Base-by-base conservation (phyloP, 2,888 invertebrate genomes). In the Lithophane semibrunnea region DNA sequence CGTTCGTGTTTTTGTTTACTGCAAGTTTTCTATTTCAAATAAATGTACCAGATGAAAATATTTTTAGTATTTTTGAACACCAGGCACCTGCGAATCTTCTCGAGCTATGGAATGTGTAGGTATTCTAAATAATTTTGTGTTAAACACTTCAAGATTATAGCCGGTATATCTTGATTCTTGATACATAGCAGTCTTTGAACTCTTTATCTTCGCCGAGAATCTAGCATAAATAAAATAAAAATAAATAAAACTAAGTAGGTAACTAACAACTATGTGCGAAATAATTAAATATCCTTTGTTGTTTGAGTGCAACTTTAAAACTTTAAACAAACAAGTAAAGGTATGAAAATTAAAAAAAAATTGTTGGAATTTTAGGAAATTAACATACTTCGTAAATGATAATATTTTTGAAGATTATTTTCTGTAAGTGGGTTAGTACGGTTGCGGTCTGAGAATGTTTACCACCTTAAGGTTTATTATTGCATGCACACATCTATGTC, bases 161-260 rank as follows among this genome's bases (percentile, higher is more conserved):
- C 75, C 58, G 52, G 47, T 80, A 54, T 60, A 65, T 80, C 52
- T 80, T 73, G 44, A 56, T 79, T 84, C 75, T 80, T 84, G 64
- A 56, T 66, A 72, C 54, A 74, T 65, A 66, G 63, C 67, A 73
- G 85, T 85, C 83, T 84, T 84, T 84, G 86, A 84, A 85, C 85
- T 84, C 85, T 85, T 74, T 72, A 77, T 63, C 74, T 75, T 64
- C 16, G 12, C 68, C 29, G 29, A 37, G 68, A 66, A 74, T 72
- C n/a, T n/a, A 47, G 49, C n/a, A 21, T 44, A 44, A 64, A 37
- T 37, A 37, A 37, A 37, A 37, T 37, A 37, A 64, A 80, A 68
- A 61, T 61, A 60, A 70, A 72, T 63, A 42, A 54, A 74, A 76
- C n/a, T 42, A 21, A 37, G 52, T 67, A 37, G 47, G 58, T 49